These are phyloP conservation scores for Heterotilapia buettikoferi DNA, from an alignment of 2,113 vertebrate genomes.

Conservation along the genomic window DNA sequence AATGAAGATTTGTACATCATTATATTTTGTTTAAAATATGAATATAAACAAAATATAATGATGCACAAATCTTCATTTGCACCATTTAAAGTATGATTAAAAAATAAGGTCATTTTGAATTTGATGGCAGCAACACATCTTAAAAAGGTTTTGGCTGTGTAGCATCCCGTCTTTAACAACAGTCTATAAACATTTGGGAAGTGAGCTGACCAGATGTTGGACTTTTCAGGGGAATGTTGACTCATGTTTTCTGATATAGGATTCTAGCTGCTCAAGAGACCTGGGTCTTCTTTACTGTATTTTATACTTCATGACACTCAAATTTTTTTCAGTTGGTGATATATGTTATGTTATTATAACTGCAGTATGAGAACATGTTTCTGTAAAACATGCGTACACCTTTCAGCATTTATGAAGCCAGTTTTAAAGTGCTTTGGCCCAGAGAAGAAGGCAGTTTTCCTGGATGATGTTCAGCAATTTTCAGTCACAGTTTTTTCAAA, in stretches of 20 bases:
- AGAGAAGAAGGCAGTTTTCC: background rate
- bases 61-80: background rate
- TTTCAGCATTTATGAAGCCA: fast-evolving
- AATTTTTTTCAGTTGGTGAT: fast-evolving
- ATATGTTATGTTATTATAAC: background rate
- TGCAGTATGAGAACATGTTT: background rate
- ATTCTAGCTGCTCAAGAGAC: fast-evolving
- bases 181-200: fast-evolving
- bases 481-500: background rate
- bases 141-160: background rate
- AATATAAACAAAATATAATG: background rate
- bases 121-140: background rate
- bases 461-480: background rate
- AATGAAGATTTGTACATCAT: too few relatives aligned
- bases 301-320: background rate
- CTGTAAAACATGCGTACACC: fast-evolving
- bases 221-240: fast-evolving
- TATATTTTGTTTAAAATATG: background rate
- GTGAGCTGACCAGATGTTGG: background rate
- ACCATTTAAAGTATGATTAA: background rate
- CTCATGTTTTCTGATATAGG: background rate
- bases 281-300: background rate
- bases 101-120: background rate
- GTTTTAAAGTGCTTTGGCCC: background rate
- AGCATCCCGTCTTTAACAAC: fast-evolving